Percentiles rank a stretch among this genome's conserved stretches.
phyloP scores from a whole-genome alignment of 2,888 invertebrate genomes.

The Spodoptera picta region DNA sequence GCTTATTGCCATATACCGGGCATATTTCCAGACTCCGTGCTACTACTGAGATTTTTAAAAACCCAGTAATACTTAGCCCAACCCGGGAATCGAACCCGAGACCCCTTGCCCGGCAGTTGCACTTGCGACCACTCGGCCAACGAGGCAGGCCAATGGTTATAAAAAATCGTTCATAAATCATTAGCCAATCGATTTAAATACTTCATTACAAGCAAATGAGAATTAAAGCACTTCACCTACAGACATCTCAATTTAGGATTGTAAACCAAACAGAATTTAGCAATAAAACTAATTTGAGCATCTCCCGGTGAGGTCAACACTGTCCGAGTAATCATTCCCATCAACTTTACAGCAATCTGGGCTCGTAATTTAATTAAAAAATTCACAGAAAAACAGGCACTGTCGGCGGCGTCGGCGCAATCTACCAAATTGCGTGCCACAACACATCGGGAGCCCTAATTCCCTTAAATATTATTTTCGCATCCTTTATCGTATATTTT shows the following conservation, averaged over 20 bases:
- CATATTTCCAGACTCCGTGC: too few species aligned
- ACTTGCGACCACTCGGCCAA: too few species aligned
- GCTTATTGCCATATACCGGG: too few species aligned
- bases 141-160: too few species aligned
- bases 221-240: slow-evolving; percentile 31
- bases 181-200: slow-evolving; percentile 7
- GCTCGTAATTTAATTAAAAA: slow-evolving; percentile 88
- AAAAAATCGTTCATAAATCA: background rate
- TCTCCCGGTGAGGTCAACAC: slow-evolving; percentile 40
- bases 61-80: too few species aligned
- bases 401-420: slow-evolving; percentile 74
- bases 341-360: slow-evolving; percentile 81
- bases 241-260: slow-evolving; percentile 55
- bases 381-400: slow-evolving; percentile 84
- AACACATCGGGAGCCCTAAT: slow-evolving; percentile 82
- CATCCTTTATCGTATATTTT: slow-evolving; percentile 85
- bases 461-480: slow-evolving; percentile 85
- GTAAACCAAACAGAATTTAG: slow-evolving; percentile 49
- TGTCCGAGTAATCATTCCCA: slow-evolving; percentile 66
- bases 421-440: slow-evolving; percentile 83
- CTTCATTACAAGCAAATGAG: slow-evolving; percentile 19
- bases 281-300: slow-evolving; percentile 53
- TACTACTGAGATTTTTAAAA: too few species aligned
- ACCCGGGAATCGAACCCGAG: too few species aligned
- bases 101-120: too few species aligned